Conservation (phyloP, 2,797 vertebrate species). For the Brachymystax lenok region DNA sequence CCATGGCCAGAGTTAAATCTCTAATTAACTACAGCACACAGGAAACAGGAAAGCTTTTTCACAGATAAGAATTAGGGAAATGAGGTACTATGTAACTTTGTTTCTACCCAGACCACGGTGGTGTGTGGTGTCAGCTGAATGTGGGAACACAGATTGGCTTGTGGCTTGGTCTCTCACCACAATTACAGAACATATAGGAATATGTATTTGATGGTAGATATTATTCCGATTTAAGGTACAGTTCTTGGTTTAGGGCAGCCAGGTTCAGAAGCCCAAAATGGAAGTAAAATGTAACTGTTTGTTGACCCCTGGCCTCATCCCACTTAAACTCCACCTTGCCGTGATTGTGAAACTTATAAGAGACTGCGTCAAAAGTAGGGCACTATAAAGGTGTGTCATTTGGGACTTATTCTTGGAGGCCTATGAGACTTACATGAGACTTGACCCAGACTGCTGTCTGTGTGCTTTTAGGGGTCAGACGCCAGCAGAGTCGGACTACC, state of each 20-base stretch:
- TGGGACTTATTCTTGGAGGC: not conserved
- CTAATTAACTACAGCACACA: slow-evolving; percentile 53
- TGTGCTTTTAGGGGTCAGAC: slow-evolving; percentile 85
- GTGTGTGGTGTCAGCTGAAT: slow-evolving; percentile 39
- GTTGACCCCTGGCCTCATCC: not conserved
- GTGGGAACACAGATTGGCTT: slow-evolving; percentile 26
- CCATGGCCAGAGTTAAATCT: slow-evolving; percentile 49
- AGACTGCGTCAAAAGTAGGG: not conserved
- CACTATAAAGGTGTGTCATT: not conserved
- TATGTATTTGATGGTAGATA: not conserved
- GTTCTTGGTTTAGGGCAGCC: slow-evolving; percentile 4
- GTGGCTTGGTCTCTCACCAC: slow-evolving; percentile 34
- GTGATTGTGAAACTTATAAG: not conserved
- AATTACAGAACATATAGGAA: slow-evolving; percentile 35
- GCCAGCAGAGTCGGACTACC: slow-evolving; percentile 95
- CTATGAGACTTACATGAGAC: not conserved
- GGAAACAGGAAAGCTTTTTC: slow-evolving; percentile 61
- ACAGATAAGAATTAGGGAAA: slow-evolving; percentile 58
- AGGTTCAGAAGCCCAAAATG: not conserved
- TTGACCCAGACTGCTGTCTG: slow-evolving; percentile 15
- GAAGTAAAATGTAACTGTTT: too few species aligned
- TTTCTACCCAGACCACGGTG: slow-evolving; percentile 6
- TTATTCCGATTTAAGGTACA: slow-evolving; percentile 3
- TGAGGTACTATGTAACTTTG: slow-evolving; percentile 28
- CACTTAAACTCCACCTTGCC: not conserved